A percentile compares a stretch with the other conserved stretches of the same genome.
These are phyloP conservation scores for Mythimna pallens DNA, from an alignment of 2,888 invertebrate genomes.

Conservation along the genomic window DNA sequence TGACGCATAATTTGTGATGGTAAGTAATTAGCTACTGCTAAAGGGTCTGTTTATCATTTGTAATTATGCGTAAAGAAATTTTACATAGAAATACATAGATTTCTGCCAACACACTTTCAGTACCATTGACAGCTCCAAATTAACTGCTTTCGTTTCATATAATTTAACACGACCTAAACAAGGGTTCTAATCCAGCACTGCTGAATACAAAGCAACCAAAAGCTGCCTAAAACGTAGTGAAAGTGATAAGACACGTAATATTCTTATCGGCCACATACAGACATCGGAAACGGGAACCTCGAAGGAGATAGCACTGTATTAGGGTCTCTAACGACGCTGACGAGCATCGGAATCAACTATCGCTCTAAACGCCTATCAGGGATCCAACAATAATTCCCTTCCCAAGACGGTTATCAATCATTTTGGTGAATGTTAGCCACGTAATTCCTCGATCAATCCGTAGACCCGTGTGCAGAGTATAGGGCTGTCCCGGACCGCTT, in stretches of 20 bases:
- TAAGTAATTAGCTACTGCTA: slow-evolving; percentile 9
- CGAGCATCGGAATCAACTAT: slow-evolving; percentile 71
- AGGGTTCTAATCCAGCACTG: slow-evolving; percentile 13
- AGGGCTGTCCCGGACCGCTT: slow-evolving; percentile 51
- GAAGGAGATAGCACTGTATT: slow-evolving; percentile 55
- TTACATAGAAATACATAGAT: neutral
- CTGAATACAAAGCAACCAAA: slow-evolving; percentile 25
- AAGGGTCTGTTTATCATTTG: slow-evolving; percentile 18
- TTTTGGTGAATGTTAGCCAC: slow-evolving; percentile 75
- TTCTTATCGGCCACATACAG: slow-evolving; percentile 41
- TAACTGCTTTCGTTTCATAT: neutral
- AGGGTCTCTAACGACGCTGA: slow-evolving; percentile 52
- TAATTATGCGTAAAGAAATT: slow-evolving; percentile 28
- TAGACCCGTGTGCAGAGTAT: slow-evolving; percentile 63
- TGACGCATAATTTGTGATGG: slow-evolving; percentile 1
- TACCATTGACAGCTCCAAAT: neutral
- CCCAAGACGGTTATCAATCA: slow-evolving; percentile 80
- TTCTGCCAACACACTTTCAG: slow-evolving; percentile 9
- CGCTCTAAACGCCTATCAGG: slow-evolving; percentile 66
- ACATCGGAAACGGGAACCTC: slow-evolving; percentile 37
- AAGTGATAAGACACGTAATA: slow-evolving; percentile 47
- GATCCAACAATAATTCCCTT: slow-evolving; percentile 71
- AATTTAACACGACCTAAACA: slow-evolving; percentile 11
- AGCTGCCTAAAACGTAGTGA: slow-evolving; percentile 36
- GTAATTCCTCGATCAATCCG: slow-evolving; percentile 83